These are phyloP conservation scores for Achatina immaculata DNA, from an alignment of 1,140 invertebrate genomes.

Conservation along the genomic window DNA sequence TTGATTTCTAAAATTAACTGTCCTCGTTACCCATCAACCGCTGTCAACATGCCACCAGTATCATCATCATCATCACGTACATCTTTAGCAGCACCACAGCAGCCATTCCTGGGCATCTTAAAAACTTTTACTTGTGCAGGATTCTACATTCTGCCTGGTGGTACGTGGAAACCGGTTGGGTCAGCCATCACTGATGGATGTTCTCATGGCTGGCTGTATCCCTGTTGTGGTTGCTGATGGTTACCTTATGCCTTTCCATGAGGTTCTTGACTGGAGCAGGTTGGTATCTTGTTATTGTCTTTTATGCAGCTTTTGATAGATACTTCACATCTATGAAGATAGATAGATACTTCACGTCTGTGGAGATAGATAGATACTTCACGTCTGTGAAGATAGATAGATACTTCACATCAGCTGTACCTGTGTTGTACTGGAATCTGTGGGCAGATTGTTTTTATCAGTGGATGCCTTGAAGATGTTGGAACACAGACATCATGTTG, in stretches of 20 bases:
- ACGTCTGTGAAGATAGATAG: not conserved
- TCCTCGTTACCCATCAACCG: too few species aligned
- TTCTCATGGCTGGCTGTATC: conserved; percentile 88
- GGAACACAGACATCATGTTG: too few species aligned
- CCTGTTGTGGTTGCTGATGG: conserved; percentile 96
- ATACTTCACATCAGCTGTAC: not conserved
- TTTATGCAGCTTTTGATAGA: conserved; percentile 7
- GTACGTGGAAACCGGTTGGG: conserved; percentile 94
- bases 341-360: not conserved
- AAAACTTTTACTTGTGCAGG: conserved; percentile 79
- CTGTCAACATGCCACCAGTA: too few species aligned
- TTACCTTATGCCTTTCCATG: conserved; percentile 96
- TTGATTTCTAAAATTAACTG: too few species aligned
- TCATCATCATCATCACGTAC: too few species aligned
- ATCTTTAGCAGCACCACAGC: too few species aligned
- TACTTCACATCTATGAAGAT: not conserved
- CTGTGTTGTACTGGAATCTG: too few species aligned
- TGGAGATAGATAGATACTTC: not conserved
- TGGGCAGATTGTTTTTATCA: too few species aligned
- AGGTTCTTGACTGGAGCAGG: conserved; percentile 94
- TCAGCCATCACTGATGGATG: conserved; percentile 68
- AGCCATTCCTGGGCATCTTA: too few species aligned
- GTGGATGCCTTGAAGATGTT: too few species aligned
- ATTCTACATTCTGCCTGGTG: conserved; percentile 98
- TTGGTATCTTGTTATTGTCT: conserved; percentile 36